phyloP scores from a whole-genome alignment of 1,140 invertebrate species.

The Cylas formicarius region DNA sequence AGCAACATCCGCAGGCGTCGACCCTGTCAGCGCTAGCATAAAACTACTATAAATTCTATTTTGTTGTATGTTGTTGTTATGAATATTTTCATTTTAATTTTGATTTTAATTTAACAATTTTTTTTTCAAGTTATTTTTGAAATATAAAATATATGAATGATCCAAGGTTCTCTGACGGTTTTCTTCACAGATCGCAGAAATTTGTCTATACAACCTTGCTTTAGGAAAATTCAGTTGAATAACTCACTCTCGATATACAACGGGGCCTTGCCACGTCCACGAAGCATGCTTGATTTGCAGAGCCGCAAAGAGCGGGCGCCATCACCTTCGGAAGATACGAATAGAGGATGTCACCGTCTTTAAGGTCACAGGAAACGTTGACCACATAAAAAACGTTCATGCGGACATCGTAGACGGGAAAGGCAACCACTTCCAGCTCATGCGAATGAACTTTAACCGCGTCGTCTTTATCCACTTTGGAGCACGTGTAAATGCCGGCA shows the following conservation, averaged over 20 bases:
- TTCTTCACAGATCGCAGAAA: no score
- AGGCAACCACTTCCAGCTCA: conserved; percentile 27
- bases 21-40: no score
- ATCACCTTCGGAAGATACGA: conserved; percentile 28
- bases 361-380: conserved; percentile 24
- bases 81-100: background rate
- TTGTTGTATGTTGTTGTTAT: background rate
- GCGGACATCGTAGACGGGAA: conserved; percentile 27
- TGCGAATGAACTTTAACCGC: conserved; percentile 19
- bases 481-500: conserved; percentile 34
- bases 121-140: conserved; percentile 1
- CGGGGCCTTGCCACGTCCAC: conserved; percentile 26
- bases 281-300: conserved; percentile 21
- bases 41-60: conserved; percentile 1
- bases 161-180: no score
- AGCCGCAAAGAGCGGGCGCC: conserved; percentile 23
- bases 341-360: conserved; percentile 24
- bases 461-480: conserved; percentile 16
- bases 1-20: no score
- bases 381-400: conserved; percentile 27
- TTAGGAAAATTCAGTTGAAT: no score
- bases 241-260: conserved; percentile 25
- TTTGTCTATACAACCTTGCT: no score
- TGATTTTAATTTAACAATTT: no score
- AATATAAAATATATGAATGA: conserved; percentile 4